Conservation (phyloP, 2,888 invertebrate species). For the Coronaproctus castanopsis region DNA sequence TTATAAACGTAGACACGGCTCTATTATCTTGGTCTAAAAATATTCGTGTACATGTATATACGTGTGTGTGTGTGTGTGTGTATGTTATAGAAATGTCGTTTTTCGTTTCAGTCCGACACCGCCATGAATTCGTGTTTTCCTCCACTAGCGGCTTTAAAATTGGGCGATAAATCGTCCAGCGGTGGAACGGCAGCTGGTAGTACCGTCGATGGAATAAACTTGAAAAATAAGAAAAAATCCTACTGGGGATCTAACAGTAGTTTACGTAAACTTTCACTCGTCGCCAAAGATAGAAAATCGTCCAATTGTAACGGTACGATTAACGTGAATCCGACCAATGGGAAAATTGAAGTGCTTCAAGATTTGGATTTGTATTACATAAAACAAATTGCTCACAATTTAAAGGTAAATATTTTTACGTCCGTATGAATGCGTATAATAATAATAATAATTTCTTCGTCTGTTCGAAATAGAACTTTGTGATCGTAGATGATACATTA, state of each 20-base stretch:
- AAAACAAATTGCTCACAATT: constrained; percentile 33
- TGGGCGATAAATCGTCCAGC: constrained; percentile 23
- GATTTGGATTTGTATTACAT: constrained; percentile 35
- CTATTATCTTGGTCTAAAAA: no score
- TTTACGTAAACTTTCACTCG: neutral
- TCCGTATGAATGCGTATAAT: no score
- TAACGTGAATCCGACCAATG: constrained; percentile 17
- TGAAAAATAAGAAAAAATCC: constrained; percentile 7
- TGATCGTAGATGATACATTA: no score
- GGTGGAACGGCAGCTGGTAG: neutral
- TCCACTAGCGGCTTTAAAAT: constrained; percentile 29
- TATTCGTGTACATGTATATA: no score
- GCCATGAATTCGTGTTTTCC: constrained; percentile 34
- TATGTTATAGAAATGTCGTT: no score
- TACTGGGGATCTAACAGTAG: constrained; percentile 5
- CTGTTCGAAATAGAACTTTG: neutral
- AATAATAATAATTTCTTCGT: neutral
- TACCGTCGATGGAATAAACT: neutral
- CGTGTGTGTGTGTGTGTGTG: no score
- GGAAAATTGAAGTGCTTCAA: constrained; percentile 31
- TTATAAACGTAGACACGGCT: no score
- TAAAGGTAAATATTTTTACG: constrained; percentile 28
- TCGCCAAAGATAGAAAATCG: neutral
- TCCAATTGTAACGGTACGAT: neutral
- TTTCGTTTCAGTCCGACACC: no score